Base-by-base conservation (phyloP, 2,113 vertebrate species). In the Microtus richardsoni region DNA sequence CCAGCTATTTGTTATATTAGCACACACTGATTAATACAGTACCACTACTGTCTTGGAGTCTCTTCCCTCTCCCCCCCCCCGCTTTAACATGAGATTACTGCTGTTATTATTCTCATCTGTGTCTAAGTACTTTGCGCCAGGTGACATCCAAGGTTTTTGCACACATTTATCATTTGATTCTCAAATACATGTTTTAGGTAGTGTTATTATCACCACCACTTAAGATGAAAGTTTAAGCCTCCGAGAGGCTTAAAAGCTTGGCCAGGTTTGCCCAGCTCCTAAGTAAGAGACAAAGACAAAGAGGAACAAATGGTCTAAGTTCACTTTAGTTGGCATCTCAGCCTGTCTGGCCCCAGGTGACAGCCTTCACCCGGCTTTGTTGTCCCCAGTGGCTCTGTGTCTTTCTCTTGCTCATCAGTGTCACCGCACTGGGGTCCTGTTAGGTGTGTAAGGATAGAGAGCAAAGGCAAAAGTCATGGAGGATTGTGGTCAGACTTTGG, bases 401-500 rank as follows among this genome's bases (percentile, higher is more conserved):
- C 66, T 83, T 4, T 82, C 33, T 83, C 82, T 52, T 82, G 60
- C 49, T 3, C 44, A 36, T 71, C 21, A 68, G 39, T 7, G 22
- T 73, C n/a, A 54, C 28, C 30, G 16, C 7, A 49, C 90, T 13
- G n/a, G 68, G 33, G 68, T 87, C n/a, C 60, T 82, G 41, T 33
- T 79, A 82, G 75, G 52, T 22, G 66, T 39, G n/a, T 47, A 52
- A 80, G 71, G 88, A 68, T 54, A 86, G 77, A 78, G 64, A n/a
- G 2, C 26, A 60, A 58, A 64, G 30, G 71, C 30, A 49, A 88
- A 88, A 77, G 49, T 54, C 9, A 86, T 88, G 73, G 84, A 88
- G 82, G 95, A 77, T 82, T 58, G 12, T 75, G 93, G 91, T 94
- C 83, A 95, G 89, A 49, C 74, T 47, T 79, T 33, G 64, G 26